Percentiles rank a stretch among this genome's conserved stretches.
These are phyloP conservation scores for Eustalomyia histrio DNA, from an alignment of 2,888 invertebrate species.

Conservation along the genomic window DNA sequence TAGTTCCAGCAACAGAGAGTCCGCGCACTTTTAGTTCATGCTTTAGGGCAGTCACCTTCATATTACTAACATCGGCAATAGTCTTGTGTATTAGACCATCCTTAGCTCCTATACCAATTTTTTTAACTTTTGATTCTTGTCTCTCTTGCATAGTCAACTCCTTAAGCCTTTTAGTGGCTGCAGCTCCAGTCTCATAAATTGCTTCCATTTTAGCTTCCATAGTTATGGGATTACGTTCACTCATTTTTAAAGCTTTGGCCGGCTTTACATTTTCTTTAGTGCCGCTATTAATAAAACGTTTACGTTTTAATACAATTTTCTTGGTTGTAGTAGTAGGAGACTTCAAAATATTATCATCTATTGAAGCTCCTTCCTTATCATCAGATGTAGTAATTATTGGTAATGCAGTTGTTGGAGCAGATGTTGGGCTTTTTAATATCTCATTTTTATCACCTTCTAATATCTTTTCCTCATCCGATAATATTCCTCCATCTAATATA, in stretches of 20 bases:
- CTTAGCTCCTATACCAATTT: slow-evolving; percentile 89
- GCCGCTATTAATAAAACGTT: slow-evolving; percentile 70
- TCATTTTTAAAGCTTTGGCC: slow-evolving; percentile 82
- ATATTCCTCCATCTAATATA: slow-evolving; percentile 79
- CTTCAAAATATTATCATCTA: slow-evolving; percentile 50
- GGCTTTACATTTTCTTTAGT: slow-evolving; percentile 76
- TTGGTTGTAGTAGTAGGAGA: slow-evolving; percentile 67
- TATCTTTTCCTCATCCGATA: slow-evolving; percentile 77
- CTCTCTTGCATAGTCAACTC: slow-evolving; percentile 83
- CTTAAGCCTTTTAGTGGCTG: slow-evolving; percentile 81
- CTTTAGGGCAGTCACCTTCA: slow-evolving; percentile 92
- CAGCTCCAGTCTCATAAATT: neutral
- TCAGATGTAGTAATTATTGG: slow-evolving; percentile 59
- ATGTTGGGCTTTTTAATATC: slow-evolving; percentile 74
- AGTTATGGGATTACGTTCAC: slow-evolving; percentile 74
- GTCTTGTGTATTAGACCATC: no score
- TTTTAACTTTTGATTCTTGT: slow-evolving; percentile 88
- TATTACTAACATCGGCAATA: no score
- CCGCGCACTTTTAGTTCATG: slow-evolving; percentile 92
- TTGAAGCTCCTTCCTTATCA: slow-evolving; percentile 27
- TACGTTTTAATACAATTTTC: slow-evolving; percentile 76
- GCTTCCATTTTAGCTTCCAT: slow-evolving; percentile 63
- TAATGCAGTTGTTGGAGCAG: slow-evolving; percentile 68
- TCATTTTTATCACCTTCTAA: slow-evolving; percentile 75
- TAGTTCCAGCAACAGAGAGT: slow-evolving; percentile 89